Evolutionary conservation across 2,113 vertebrate genomes (phyloP).

Genomic region (Ptilorrhoa leucosticta): DNA sequence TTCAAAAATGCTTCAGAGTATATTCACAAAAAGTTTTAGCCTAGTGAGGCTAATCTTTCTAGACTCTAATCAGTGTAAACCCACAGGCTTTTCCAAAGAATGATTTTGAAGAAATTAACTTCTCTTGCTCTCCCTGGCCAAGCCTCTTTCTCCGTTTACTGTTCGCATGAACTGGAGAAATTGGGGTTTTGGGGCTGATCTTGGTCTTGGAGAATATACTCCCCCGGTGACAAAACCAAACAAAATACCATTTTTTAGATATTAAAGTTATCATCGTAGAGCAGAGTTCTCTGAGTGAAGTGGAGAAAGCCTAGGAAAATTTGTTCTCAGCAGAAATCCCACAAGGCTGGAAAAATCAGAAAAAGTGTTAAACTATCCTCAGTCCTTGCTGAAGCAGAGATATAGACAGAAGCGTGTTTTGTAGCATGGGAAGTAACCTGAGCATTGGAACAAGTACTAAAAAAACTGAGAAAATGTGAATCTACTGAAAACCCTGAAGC

Average conservation of each 20-base stretch:
- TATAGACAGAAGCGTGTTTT: not conserved
- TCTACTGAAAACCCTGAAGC: not conserved
- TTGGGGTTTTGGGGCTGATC: accelerated
- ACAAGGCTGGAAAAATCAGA: not conserved
- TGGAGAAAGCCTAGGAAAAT: not conserved
- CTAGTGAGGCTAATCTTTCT: not conserved
- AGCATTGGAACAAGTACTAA: not conserved
- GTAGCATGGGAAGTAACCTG: not conserved
- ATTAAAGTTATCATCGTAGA: not conserved
- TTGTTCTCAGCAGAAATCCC: not conserved
- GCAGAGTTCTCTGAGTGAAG: not conserved
- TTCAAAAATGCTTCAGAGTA: not conserved
- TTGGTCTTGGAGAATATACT: not conserved
- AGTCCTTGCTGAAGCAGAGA: not conserved
- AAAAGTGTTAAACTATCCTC: not conserved
- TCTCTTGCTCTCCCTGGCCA: not conserved
- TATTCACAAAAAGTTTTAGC: not conserved
- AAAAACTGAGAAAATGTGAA: not conserved
- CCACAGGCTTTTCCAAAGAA: not conserved
- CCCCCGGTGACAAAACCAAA: not conserved
- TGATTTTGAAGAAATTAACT: not conserved
- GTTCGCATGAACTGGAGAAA: not conserved
- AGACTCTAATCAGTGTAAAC: not conserved
- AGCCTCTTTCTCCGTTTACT: not conserved
- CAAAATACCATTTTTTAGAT: not conserved